Percentiles rank a stretch among this genome's conserved stretches.
phyloP scores from a whole-genome alignment of 2,888 invertebrate genomes.

The Cosmia trapezina region DNA sequence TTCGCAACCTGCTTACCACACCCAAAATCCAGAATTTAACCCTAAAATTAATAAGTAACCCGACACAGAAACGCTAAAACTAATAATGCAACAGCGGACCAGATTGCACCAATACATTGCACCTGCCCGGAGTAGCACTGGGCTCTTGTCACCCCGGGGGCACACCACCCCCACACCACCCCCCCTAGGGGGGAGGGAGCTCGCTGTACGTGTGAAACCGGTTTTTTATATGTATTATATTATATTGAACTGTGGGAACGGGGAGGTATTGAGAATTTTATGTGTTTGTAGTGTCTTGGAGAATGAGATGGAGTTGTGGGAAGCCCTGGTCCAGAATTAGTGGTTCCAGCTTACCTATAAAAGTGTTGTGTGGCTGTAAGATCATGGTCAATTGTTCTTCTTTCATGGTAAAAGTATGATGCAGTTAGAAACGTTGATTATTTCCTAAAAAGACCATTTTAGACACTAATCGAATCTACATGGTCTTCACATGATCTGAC shows the following conservation, averaged over 20 bases:
- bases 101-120: slow-evolving; percentile 84
- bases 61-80: slow-evolving; percentile 68
- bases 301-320: neutral
- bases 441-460: too few relatives aligned
- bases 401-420: neutral
- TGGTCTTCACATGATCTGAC: too few relatives aligned
- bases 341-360: neutral
- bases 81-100: slow-evolving; percentile 79
- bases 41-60: slow-evolving; percentile 68
- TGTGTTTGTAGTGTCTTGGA: slow-evolving; percentile 43
- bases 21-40: slow-evolving; percentile 40
- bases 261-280: slow-evolving; percentile 60
- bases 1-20: neutral
- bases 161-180: slow-evolving; percentile 55
- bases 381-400: neutral
- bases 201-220: slow-evolving; percentile 79
- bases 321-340: neutral
- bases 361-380: too few relatives aligned
- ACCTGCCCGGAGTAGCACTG: slow-evolving; percentile 76
- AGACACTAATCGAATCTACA: too few relatives aligned
- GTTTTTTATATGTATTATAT: slow-evolving; percentile 81
- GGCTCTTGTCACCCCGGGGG: slow-evolving; percentile 75
- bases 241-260: slow-evolving; percentile 62
- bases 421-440: neutral
- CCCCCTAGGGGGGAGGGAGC: slow-evolving; percentile 62